Evolutionary conservation across 1,140 invertebrate species (phyloP), one percentile per base, ranked within the genome.

Genomic region (Lordiphosa clarofinis): DNA sequence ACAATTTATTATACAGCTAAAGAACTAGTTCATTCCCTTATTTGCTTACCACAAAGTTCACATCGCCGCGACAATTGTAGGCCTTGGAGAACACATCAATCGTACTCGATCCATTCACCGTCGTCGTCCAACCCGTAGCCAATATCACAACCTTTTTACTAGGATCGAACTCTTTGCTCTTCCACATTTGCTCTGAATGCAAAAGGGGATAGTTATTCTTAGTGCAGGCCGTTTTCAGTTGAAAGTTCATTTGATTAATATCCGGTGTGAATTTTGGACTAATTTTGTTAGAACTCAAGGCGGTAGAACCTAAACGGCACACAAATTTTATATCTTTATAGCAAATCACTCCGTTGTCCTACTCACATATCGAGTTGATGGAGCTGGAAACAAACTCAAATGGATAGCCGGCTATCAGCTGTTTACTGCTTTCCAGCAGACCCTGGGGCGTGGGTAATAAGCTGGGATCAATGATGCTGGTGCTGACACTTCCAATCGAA

Each of bases 41-140:
- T 15, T 9, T 15, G 37, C 86, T 75, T 56, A 89, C 82, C 61
- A 89, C 78, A 73, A 89, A 87, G 47, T 89, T 89, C 1, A 73
- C 71, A 65, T 82, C 87, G 4, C 73, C 86, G 4, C 87, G 86
- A 37, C 87, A 88, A 13, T 52, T 68, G 36, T 87, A 89, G 39
- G 87, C 87, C 47, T 78, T 60, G 1, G 67, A 76, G 5, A 88
- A 56, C 6, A 43, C 40, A 10, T 86, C 73, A 13, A 88, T 86
- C n/a, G 86, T 56, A 1, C 81, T 72, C 2, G 71, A 69, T 0
- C 72, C 82, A 49, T 88, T 88, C 2, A 89, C 56, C 1, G 59
- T 84, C 3, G 82, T 87, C 4, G 81, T 89, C 87, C 87, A 89
- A 1, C 87, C 87, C 5, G 87, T 86, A 12, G 82, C 86, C 48